A percentile compares a stretch with the other conserved stretches of the same genome.
Evolutionary conservation across 2,888 invertebrate species (phyloP).

Genomic region (Sericinus montela): DNA sequence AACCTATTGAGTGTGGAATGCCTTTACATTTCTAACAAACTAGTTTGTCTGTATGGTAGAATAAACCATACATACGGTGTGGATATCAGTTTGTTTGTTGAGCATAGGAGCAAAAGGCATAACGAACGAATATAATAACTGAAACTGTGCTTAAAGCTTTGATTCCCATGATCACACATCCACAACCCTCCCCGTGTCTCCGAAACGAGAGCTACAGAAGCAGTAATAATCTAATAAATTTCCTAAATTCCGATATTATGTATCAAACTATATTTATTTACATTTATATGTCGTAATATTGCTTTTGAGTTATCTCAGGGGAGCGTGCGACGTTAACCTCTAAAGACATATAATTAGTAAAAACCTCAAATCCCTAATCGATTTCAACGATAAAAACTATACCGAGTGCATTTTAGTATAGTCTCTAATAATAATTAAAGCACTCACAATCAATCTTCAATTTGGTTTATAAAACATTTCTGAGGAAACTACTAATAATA

Average conservation of each 20-base stretch:
- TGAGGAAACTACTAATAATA: constrained; percentile 48
- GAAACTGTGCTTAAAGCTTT: constrained; percentile 75
- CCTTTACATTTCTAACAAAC: constrained; percentile 36
- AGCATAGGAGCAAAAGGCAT: constrained; percentile 40
- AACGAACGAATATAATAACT: constrained; percentile 54
- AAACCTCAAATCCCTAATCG: constrained; percentile 69
- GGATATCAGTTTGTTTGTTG: constrained; percentile 4
- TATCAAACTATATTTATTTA: constrained; percentile 78
- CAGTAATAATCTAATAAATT: constrained; percentile 71
- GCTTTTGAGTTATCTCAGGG: constrained; percentile 77
- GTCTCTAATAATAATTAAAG: constrained; percentile 68
- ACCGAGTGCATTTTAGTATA: constrained; percentile 64
- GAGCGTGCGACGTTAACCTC: constrained; percentile 70
- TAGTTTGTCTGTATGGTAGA: not conserved
- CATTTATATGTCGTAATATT: constrained; percentile 78
- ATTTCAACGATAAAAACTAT: constrained; percentile 61
- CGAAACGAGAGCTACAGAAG: constrained; percentile 66
- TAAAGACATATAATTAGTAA: constrained; percentile 67
- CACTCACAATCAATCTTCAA: constrained; percentile 69
- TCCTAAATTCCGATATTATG: constrained; percentile 70
- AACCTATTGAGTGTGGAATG: constrained; percentile 42
- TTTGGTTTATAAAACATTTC: constrained; percentile 66
- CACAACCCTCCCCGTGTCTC: constrained; percentile 57
- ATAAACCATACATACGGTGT: constrained; percentile 13
- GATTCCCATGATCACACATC: constrained; percentile 73